Evolutionary conservation across 2,888 invertebrate genomes (phyloP).

Genomic region (Clanis bilineata): DNA sequence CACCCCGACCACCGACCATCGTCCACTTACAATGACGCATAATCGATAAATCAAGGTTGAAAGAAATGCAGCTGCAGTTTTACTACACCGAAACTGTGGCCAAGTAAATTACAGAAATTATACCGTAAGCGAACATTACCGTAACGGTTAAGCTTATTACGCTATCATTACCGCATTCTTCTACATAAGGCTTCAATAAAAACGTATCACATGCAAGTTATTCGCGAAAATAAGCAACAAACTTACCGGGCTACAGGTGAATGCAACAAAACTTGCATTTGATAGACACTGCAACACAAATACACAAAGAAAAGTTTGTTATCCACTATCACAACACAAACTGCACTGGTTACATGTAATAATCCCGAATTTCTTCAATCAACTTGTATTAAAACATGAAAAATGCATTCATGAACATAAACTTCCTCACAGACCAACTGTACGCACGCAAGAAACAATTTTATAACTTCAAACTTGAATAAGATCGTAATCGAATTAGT

Average conservation of each 20-base stretch:
- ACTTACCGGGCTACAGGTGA: slow-evolving; percentile 74
- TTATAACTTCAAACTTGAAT: slow-evolving; percentile 14
- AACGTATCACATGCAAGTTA: slow-evolving; percentile 19
- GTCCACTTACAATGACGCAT: slow-evolving; percentile 31
- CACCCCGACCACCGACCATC: slow-evolving; percentile 14
- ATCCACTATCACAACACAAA: slow-evolving; percentile 35
- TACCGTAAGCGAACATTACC: slow-evolving; percentile 29
- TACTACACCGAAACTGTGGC: slow-evolving; percentile 31
- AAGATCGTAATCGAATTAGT: not conserved
- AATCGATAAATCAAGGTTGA: slow-evolving; percentile 64
- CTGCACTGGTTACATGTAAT: slow-evolving; percentile 28
- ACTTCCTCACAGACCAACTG: slow-evolving; percentile 34
- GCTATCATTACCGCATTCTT: not conserved
- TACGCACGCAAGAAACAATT: slow-evolving; percentile 33
- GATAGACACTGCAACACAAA: slow-evolving; percentile 29
- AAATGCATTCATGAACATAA: slow-evolving; percentile 41
- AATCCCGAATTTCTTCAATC: not conserved
- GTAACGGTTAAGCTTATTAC: slow-evolving; percentile 34
- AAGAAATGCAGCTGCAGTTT: slow-evolving; percentile 55
- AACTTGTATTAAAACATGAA: slow-evolving; percentile 26
- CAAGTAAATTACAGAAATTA: slow-evolving; percentile 18
- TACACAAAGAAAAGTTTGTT: slow-evolving; percentile 26
- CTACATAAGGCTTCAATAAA: slow-evolving; percentile 4
- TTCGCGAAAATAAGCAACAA: slow-evolving; percentile 33
- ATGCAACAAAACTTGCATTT: slow-evolving; percentile 41